phyloP scores from a whole-genome alignment of 2,888 invertebrate genomes.

The Marasmarcha lunaedactyla region DNA sequence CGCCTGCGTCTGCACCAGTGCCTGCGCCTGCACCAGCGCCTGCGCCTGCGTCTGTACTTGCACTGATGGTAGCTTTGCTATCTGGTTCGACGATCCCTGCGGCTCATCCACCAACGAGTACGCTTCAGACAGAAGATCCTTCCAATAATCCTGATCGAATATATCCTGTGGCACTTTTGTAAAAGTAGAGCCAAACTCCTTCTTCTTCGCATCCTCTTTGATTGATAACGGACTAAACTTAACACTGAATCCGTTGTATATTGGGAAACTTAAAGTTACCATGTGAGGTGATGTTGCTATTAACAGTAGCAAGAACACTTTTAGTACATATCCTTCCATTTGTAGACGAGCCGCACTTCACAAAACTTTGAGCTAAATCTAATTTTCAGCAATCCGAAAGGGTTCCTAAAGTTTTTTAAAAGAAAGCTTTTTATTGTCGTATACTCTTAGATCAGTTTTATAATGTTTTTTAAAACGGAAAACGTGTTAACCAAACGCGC shows the following conservation, averaged over 20 bases:
- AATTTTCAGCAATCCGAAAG: too few species aligned
- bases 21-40: not conserved
- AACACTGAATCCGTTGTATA: constrained; percentile 35
- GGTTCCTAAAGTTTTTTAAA: too few species aligned
- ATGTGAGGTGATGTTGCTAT: constrained; percentile 18
- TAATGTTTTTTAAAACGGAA: too few species aligned
- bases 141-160: constrained; percentile 10
- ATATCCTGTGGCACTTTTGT: constrained; percentile 31
- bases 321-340: too few species aligned
- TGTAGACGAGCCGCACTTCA: too few species aligned
- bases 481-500: too few species aligned
- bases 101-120: not conserved
- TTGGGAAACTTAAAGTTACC: constrained; percentile 24
- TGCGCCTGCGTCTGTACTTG: not conserved
- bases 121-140: constrained; percentile 17
- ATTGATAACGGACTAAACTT: constrained; percentile 29
- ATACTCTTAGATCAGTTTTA: too few species aligned
- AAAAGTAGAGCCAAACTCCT: constrained; percentile 26
- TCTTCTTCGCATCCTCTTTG: constrained; percentile 27
- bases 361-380: too few species aligned
- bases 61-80: not conserved
- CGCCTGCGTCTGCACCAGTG: not conserved
- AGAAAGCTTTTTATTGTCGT: too few species aligned
- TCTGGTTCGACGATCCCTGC: not conserved
- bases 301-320: constrained; percentile 15